Evolutionary conservation across 2,888 invertebrate genomes (phyloP).

Genomic region (Monoplex corrugatus): DNA sequence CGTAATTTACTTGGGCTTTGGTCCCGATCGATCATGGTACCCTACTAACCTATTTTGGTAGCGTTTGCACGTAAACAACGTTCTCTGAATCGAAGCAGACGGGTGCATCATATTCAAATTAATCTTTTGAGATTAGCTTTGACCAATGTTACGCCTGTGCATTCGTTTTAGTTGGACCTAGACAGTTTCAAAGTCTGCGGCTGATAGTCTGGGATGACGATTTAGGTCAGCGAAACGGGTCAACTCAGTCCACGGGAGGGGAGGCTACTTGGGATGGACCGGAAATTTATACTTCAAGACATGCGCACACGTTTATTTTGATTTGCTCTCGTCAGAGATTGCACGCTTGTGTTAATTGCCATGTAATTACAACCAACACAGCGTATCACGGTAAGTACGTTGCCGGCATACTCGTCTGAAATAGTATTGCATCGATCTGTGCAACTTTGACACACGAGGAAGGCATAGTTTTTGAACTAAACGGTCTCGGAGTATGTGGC

Average conservation of each 20-base stretch:
- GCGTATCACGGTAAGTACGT: slow-evolving; percentile 40
- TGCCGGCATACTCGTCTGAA: neutral
- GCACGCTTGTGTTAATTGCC: slow-evolving; percentile 50
- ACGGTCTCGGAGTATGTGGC: slow-evolving; percentile 24
- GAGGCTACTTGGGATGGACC: slow-evolving; percentile 49
- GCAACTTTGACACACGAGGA: neutral
- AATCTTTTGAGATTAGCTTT: neutral
- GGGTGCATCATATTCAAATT: neutral
- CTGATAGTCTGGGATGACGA: neutral
- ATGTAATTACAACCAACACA: slow-evolving; percentile 49
- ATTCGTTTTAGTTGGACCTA: neutral
- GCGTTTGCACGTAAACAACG: neutral
- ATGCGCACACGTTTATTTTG: slow-evolving; percentile 72
- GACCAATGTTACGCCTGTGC: neutral
- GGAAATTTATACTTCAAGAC: slow-evolving; percentile 58
- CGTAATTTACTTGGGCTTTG: slow-evolving; percentile 30
- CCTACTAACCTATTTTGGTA: slow-evolving; percentile 37
- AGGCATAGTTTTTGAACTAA: slow-evolving; percentile 37
- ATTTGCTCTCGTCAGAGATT: slow-evolving; percentile 62
- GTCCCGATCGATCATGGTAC: neutral
- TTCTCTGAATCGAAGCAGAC: neutral
- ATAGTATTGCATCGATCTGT: neutral
- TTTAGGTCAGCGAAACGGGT: slow-evolving; percentile 35
- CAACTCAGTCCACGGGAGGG: slow-evolving; percentile 18
- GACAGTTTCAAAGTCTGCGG: neutral